Conservation (phyloP, 2,797 vertebrate genomes). For the Malurus leucopterus region DNA sequence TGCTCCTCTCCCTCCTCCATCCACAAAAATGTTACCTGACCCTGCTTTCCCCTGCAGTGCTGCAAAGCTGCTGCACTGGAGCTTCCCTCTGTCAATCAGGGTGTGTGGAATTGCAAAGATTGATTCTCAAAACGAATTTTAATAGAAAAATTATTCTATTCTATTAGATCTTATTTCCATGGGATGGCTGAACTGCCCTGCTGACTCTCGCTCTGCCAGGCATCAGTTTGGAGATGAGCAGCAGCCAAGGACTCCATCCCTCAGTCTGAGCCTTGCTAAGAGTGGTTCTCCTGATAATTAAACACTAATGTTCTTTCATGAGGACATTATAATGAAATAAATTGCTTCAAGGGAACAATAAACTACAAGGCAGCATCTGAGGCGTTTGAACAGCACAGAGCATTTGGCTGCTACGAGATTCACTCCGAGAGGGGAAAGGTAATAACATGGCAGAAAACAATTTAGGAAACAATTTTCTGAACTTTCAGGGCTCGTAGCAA, state of each 20-base stretch:
- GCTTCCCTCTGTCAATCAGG: not conserved
- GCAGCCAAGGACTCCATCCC: constrained; percentile 12
- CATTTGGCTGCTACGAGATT: constrained; percentile 29
- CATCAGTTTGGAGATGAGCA: not conserved
- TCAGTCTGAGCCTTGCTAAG: constrained; percentile 30
- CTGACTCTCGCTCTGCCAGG: not conserved
- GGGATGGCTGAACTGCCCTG: not conserved
- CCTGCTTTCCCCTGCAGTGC: not conserved
- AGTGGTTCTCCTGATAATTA: constrained; percentile 60
- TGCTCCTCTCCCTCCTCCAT: not conserved
- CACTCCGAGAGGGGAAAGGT: constrained; percentile 26
- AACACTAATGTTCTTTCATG: constrained; percentile 57
- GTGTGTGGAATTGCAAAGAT: not conserved
- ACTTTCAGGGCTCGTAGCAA: constrained; percentile 25
- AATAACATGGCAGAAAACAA: constrained; percentile 47
- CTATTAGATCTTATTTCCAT: not conserved
- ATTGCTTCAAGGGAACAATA: constrained; percentile 61
- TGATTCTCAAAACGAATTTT: not conserved
- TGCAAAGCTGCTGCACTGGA: not conserved
- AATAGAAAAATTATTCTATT: too few relatives aligned
- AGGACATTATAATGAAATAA: constrained; percentile 63
- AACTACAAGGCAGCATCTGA: constrained; percentile 48
- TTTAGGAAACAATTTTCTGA: constrained; percentile 35
- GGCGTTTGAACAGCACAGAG: constrained; percentile 32
- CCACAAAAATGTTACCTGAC: not conserved